Conservation (phyloP, 2,797 vertebrate species). For the Oreochromis mossambicus region DNA sequence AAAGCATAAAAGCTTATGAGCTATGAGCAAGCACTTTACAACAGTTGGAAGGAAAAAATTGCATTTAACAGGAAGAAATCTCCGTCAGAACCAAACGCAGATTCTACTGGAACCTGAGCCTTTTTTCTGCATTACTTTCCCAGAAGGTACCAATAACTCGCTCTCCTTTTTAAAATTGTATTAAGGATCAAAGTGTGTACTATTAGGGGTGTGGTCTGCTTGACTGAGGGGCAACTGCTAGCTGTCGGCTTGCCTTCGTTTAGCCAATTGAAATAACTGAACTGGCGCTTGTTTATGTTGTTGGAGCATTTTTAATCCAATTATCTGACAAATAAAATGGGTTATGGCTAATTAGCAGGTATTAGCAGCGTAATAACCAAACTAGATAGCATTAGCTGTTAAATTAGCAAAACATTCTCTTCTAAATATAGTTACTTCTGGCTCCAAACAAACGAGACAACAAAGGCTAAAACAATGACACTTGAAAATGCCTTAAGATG, state of each 20-base stretch:
- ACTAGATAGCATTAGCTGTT: rapidly evolving
- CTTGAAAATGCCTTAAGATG: rapidly evolving
- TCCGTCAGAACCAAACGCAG: rapidly evolving
- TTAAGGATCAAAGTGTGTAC: neutral
- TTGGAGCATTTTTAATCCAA: neutral
- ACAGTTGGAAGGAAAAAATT: neutral
- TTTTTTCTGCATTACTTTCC: neutral
- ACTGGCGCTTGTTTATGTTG: rapidly evolving
- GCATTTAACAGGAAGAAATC: neutral
- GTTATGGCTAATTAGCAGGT: neutral
- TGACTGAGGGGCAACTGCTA: neutral
- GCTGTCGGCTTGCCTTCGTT: neutral
- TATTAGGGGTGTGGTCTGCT: neutral
- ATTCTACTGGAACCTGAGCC: neutral
- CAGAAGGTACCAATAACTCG: rapidly evolving
- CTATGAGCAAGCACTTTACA: neutral
- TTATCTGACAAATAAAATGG: neutral
- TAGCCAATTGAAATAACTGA: neutral
- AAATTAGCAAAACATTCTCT: rapidly evolving
- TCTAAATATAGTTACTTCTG: neutral
- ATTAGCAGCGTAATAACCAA: neutral
- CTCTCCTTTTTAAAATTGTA: neutral
- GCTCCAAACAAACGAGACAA: rapidly evolving
- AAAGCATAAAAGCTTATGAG: neutral
- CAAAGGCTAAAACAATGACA: rapidly evolving